Base-by-base conservation (phyloP, 1,140 invertebrate genomes). In the Aphelinus atriplicis region DNA sequence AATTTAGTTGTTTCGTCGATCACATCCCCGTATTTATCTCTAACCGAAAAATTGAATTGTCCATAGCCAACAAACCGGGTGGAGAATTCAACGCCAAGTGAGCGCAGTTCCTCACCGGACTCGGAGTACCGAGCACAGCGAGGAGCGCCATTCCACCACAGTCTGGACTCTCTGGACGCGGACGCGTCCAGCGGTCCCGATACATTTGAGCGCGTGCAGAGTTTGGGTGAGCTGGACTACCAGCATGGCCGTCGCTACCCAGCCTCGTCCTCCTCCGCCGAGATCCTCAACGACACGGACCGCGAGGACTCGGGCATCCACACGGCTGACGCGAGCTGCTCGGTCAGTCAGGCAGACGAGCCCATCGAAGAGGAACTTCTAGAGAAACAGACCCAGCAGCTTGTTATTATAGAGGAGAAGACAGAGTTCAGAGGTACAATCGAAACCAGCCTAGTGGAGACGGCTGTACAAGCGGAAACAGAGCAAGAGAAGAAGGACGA, bases 261-360 rank as follows among this genome's bases (percentile, higher is more conserved):
- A 42, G 85, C 89, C 0, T 90, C 89, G 1, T 85, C 86, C 2
- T 89, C 89, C 0, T 90, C 90, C 6, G 85, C 85, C 0, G 89
- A 90, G 73, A 80, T 89, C 42, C 78, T 89, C 9, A 88, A 88
- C 51, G 92, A 94, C 69, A 93, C 92, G 7, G 92, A 94, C 84
- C 89, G 92, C 9, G 94, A 95, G 83, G 94, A 95, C 79, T 94
- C 93, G 71, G 94, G 94, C 3, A 94, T 95, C 68, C 94, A 95
- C 78, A 95, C 93, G 47, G 92, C 92, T 1, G 93, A 94, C 81
- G 93, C 93, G 43, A 94, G 93, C 26, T 93, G 92, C 80, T 92
- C 91, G 46, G 92, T 93, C 3, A 93, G 92, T 81, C 93, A 94
- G 84, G 90, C 91, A 6, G 91, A 92, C 77, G 93, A 94, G 79